These are phyloP conservation scores for Melikaiella ostensackeni DNA, from an alignment of 2,888 invertebrate genomes.

Conservation along the genomic window DNA sequence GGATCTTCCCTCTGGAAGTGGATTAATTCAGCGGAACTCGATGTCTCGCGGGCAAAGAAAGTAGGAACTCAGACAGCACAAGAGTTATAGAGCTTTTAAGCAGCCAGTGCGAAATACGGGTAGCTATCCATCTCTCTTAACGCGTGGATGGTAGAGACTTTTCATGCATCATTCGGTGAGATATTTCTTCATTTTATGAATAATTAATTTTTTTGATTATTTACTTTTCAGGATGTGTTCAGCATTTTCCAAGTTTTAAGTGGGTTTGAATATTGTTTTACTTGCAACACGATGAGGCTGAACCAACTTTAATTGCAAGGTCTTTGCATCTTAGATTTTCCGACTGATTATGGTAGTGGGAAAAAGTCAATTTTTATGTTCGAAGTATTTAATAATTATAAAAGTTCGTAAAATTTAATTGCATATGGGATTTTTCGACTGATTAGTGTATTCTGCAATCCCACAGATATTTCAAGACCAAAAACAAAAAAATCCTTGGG, in stretches of 20 bases:
- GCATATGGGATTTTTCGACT: too few relatives aligned
- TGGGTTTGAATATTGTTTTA: too few relatives aligned
- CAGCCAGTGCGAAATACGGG: conserved; percentile 18
- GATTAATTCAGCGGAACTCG: conserved; percentile 36
- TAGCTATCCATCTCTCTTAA: conserved; percentile 26
- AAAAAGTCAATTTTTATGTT: too few relatives aligned
- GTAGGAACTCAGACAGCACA: neutral
- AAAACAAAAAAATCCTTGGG: too few relatives aligned
- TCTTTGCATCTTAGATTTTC: too few relatives aligned
- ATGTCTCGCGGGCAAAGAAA: conserved; percentile 33
- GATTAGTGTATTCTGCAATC: too few relatives aligned
- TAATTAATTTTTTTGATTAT: neutral
- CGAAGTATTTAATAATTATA: too few relatives aligned
- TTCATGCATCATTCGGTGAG: conserved; percentile 26
- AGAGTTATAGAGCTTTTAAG: conserved; percentile 36
- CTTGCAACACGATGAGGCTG: too few relatives aligned
- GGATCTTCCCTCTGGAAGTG: conserved; percentile 17
- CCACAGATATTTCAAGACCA: too few relatives aligned
- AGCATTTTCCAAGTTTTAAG: neutral
- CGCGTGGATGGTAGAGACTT: conserved; percentile 30
- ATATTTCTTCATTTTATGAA: conserved; percentile 16
- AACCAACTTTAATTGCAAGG: too few relatives aligned
- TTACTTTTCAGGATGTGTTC: neutral
- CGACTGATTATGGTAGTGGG: too few relatives aligned
- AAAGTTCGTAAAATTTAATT: too few relatives aligned